Base-by-base conservation (phyloP, 2,797 vertebrate species). In the Paguma larvata region DNA sequence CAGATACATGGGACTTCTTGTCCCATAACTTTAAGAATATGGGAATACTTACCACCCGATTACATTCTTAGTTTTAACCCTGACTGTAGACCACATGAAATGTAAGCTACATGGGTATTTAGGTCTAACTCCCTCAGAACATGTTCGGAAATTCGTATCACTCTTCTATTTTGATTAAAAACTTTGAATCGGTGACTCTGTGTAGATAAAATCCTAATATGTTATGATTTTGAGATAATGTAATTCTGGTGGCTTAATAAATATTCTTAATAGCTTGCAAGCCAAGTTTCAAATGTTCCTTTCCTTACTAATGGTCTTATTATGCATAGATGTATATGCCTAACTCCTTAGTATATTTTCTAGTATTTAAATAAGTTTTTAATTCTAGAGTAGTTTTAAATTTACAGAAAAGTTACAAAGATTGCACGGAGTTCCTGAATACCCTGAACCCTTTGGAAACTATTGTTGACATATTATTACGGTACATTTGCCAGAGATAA, bases 121-220 rank as follows among this genome's bases (percentile, higher is more conserved):
- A 78, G 68, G 30, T 59, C 62, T 91, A 19, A 85, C 5, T 90
- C 5, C 83, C 38, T 62, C 15, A 41, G 51, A 41, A 38, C 59
- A 16, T 65, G 44, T 73, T 63, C 87, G 53, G 83, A 93, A 92
- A 72, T 30, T 1, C 11, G 1, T 67, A 41, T 67, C 65, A 32
- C 27, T 92, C 23, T 68, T n/a, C 27, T 78, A 14, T 96, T 93
- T 96, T 94, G 30, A 59, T 9, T 30, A 21, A 91, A 91, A 70
- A 4, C 13, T 77, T 68, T 77, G 51, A 82, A 78, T 93, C 51
- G 86, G 13, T 68, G 72, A 79, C 30, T 91, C 27, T 44, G 9
- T 51, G 7, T 72, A 84, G 65, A 78, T 25, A 83, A 83, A 88
- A 65, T 46, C 27, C 44, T 91, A 91, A 51, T 12, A 3, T 46